phyloP scores from a whole-genome alignment of 2,888 invertebrate genomes.

The Stenotaenia linearis region DNA sequence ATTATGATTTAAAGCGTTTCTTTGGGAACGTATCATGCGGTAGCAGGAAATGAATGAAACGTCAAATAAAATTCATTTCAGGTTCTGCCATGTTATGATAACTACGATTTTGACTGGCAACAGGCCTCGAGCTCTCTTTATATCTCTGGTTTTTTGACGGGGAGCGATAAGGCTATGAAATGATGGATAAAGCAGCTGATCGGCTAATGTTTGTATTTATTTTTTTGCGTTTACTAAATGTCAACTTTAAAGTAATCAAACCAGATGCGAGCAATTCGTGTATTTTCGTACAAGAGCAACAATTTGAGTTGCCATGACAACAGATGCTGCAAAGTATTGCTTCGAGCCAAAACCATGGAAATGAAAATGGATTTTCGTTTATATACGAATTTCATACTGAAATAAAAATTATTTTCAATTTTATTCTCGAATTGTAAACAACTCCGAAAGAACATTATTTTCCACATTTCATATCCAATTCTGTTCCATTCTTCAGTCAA shows the following conservation, averaged over 20 bases:
- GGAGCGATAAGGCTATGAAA: not conserved
- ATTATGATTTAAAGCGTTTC: not conserved
- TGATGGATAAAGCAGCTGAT: not conserved
- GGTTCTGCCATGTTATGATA: not conserved
- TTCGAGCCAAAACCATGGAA: not conserved
- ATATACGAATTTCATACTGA: no score
- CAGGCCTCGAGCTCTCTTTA: not conserved
- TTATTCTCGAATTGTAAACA: no score
- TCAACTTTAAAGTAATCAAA: not conserved
- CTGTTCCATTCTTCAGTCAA: no score
- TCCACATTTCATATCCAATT: no score
- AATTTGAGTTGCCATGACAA: not conserved
- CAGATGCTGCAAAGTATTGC: not conserved
- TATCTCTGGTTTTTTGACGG: not conserved
- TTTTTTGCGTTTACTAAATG: not conserved
- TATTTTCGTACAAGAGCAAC: not conserved
- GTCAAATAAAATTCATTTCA: not conserved
- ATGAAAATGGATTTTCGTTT: no score
- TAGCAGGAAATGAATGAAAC: not conserved
- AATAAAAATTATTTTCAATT: no score
- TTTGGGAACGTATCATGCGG: not conserved
- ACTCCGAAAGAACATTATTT: no score
- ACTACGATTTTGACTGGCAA: not conserved
- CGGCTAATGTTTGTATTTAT: not conserved
- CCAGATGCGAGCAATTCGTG: not conserved